These are phyloP conservation scores for Pteropus alecto DNA, from an alignment of 2,113 vertebrate genomes.

Conservation along the genomic window DNA sequence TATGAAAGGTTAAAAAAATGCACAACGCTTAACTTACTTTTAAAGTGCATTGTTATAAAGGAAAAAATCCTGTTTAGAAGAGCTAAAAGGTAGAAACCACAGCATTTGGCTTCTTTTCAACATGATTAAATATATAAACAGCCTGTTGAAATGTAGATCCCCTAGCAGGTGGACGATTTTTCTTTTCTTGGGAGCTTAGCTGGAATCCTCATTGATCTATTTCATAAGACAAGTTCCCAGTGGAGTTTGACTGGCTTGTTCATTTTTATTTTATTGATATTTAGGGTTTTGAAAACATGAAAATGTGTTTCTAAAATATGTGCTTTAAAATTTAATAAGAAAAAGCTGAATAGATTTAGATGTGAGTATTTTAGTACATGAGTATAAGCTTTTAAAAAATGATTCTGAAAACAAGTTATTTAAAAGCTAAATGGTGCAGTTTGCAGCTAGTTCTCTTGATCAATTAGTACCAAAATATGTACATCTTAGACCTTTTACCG, in stretches of 20 bases:
- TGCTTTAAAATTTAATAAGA: constrained; percentile 70
- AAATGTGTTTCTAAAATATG: constrained; percentile 54
- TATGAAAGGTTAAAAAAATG: neutral
- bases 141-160: constrained; percentile 7
- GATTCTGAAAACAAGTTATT: constrained; percentile 14
- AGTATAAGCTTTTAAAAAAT: constrained; percentile 14
- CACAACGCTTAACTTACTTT: neutral
- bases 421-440: neutral
- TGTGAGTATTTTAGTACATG: neutral
- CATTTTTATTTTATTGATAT: constrained; percentile 64
- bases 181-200: constrained; percentile 9
- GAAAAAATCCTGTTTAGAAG: neutral
- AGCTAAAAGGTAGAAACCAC: constrained; percentile 9
- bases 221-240: constrained; percentile 11
- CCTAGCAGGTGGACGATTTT: neutral
- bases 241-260: neutral
- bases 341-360: neutral
- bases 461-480: neutral
- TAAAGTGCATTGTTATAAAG: constrained; percentile 14
- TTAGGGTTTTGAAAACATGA: constrained; percentile 47
- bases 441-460: neutral
- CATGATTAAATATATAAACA: constrained; percentile 48
- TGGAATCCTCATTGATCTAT: constrained; percentile 37
- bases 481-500: neutral
- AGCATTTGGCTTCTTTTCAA: neutral